phyloP scores from a whole-genome alignment of 2,113 vertebrate species.

The Oncorhynchus keta region DNA sequence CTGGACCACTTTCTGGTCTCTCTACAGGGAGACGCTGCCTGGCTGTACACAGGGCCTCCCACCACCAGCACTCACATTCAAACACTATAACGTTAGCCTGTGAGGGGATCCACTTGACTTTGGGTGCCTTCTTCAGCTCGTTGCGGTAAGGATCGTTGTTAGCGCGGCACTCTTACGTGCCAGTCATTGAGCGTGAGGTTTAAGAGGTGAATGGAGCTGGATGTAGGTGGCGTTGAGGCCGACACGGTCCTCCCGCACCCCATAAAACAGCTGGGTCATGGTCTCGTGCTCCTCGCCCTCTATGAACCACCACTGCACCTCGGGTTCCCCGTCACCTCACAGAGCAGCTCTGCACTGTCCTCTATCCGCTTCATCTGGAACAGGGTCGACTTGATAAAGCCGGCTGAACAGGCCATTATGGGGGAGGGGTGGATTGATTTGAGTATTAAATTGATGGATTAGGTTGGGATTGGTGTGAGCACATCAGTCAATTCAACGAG shows the following conservation, averaged over 20 bases:
- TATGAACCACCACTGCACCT: conserved; percentile 92
- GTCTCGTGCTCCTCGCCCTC: conserved; percentile 80
- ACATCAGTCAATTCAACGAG: conserved; percentile 47
- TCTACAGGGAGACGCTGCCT: conserved; percentile 46
- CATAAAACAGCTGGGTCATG: conserved; percentile 84
- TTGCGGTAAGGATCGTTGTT: conserved; percentile 94
- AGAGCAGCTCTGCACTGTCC: conserved; percentile 82
- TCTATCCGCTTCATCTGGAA: conserved; percentile 79
- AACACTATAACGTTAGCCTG: conserved; percentile 92
- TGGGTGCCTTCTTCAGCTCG: conserved; percentile 86
- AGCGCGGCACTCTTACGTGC: conserved; percentile 92
- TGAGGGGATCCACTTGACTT: conserved; percentile 95
- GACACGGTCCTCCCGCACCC: conserved; percentile 80
- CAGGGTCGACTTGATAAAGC: conserved; percentile 85
- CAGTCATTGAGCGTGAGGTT: conserved; percentile 80
- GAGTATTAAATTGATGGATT: neutral
- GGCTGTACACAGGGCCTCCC: neutral
- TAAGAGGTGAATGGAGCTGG: conserved; percentile 80
- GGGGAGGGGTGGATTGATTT: neutral
- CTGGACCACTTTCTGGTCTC: conserved; percentile 46
- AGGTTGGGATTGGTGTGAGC: conserved; percentile 20
- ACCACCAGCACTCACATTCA: conserved; percentile 80
- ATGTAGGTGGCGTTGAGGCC: conserved; percentile 86
- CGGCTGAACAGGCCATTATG: conserved; percentile 66
- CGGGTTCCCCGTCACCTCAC: conserved; percentile 87